A percentile compares a stretch with the other conserved stretches of the same genome.
Evolutionary conservation across 2,888 invertebrate genomes (phyloP).

Genomic region (Drosophila longiperda): DNA sequence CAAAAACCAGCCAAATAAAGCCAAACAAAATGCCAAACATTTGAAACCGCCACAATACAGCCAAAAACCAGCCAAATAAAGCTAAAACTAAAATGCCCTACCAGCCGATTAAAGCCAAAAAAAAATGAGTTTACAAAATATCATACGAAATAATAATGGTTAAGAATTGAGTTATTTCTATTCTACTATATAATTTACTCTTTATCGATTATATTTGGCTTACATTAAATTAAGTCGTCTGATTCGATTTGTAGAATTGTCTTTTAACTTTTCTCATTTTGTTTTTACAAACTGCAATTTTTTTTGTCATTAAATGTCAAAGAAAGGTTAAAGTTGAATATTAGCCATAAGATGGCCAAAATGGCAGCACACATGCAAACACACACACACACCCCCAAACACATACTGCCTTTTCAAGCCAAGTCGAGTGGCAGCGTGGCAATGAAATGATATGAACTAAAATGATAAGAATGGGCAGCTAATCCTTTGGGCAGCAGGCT

Average conservation of each 20-base stretch:
- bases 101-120: not conserved
- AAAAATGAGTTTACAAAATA: not conserved
- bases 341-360: not conserved
- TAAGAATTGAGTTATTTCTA: too few species aligned
- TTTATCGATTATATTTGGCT: not conserved
- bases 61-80: too few species aligned
- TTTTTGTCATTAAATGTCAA: not conserved
- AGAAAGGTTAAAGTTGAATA: not conserved
- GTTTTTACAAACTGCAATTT: not conserved
- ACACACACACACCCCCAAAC: constrained; percentile 9
- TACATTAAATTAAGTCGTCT: not conserved
- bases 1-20: not conserved
- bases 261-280: not conserved
- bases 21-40: too few species aligned
- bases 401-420: constrained; percentile 25
- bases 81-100: too few species aligned
- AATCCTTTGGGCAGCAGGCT: constrained; percentile 39
- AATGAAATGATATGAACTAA: constrained; percentile 35
- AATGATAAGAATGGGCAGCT: constrained; percentile 38
- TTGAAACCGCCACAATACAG: too few species aligned
- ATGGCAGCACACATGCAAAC: not conserved
- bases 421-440: constrained; percentile 38
- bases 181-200: too few species aligned
- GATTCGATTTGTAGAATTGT: not conserved
- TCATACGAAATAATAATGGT: too few species aligned